Conservation (phyloP, 2,113 vertebrate genomes). For the Lycaon pictus region DNA sequence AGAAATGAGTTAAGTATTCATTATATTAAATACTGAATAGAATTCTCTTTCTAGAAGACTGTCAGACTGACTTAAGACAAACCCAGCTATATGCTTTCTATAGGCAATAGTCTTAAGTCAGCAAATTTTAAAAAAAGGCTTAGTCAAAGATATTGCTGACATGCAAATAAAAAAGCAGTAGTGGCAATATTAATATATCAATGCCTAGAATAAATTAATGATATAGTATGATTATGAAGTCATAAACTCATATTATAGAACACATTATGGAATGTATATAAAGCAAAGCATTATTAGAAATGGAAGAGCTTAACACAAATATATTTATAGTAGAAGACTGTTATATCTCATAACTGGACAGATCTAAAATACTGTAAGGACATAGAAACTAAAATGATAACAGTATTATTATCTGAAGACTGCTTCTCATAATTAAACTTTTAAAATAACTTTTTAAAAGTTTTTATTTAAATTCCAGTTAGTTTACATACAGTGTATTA, state of each 20-base stretch:
- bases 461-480: background rate
- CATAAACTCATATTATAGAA: background rate
- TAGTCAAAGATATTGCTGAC: background rate
- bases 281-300: constrained; percentile 8
- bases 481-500: background rate
- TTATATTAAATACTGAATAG: background rate
- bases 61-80: background rate
- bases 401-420: background rate
- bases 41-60: background rate
- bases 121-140: background rate
- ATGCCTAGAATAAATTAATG: background rate
- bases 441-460: background rate
- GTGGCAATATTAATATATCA: background rate
- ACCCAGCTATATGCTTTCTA: background rate
- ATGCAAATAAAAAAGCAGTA: background rate
- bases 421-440: background rate
- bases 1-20: background rate
- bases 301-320: background rate
- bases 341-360: constrained; percentile 6
- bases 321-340: background rate
- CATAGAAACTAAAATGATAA: background rate
- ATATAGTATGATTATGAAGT: background rate
- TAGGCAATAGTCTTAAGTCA: background rate
- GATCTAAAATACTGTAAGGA: background rate
- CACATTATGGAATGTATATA: background rate